Evolutionary conservation across 2,113 vertebrate genomes (phyloP), one percentile per base, ranked within the genome.

Genomic region (Strix uralensis): DNA sequence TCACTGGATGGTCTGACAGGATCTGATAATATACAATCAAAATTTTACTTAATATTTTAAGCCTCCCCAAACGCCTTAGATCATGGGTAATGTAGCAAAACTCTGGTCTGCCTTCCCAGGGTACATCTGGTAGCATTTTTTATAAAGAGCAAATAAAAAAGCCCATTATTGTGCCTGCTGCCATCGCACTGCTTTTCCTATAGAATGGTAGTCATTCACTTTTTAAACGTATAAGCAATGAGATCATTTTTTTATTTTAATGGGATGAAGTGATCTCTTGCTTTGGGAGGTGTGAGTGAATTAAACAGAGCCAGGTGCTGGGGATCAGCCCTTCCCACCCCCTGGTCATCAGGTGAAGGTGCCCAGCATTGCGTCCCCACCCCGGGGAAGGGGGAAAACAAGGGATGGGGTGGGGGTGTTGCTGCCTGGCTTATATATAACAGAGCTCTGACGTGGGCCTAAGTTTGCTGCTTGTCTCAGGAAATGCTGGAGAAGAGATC

Each of bases 401-500:
- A 11, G 23, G 10, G 10, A 46, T 7, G 19, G 14, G 55, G 6
- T 8, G 27, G 16, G 5, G 13, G 19, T 17, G 13, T 2, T 57
- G 29, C 11, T 22, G 54, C 22, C 54, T 18, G 38, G 58, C 9
- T 51, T 10, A 3, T 5, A n/a, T 10, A 26, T 14, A 22, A 0
- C 32, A 19, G 46, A 66, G 58, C n/a, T 10, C 17, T 8, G 46
- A 14, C 25, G 0, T 7, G 1, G 10, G 30, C 0, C 2, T 0
- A 1, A 2, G 2, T 3, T 7, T 88, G 42, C 15, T 84, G 26
- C 18, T 14, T 11, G 34, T 12, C 38, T 10, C 7, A 2, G 49
- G 13, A 13, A 7, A 2, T 5, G 1, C 11, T 4, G 27, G 27
- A 11, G 73, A 7, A 21, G 34, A 16, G 36, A 8, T 30, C 15